A percentile compares a stretch with the other conserved stretches of the same genome.
Evolutionary conservation across 2,113 vertebrate species (phyloP).

Genomic region (Dromiciops gliroides): DNA sequence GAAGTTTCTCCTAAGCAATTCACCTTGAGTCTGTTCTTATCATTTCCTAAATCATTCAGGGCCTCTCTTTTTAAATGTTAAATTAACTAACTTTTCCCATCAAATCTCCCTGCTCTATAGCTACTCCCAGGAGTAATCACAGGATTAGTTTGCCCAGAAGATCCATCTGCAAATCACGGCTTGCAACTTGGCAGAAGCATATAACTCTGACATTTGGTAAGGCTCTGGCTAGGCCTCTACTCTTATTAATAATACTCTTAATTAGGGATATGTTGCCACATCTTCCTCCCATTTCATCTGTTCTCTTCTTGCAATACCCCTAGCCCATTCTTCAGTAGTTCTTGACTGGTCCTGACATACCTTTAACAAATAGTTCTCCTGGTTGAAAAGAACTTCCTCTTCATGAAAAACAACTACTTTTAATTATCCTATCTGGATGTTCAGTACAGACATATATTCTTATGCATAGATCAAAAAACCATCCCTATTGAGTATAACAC

Average conservation of each 20-base stretch:
- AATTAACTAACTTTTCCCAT: not conserved
- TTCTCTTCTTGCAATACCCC: slow-evolving; percentile 34
- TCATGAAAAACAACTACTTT: not conserved
- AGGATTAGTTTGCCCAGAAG: not conserved
- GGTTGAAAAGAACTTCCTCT: not conserved
- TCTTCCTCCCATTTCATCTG: slow-evolving; percentile 47
- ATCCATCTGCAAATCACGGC: not conserved
- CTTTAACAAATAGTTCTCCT: slow-evolving; percentile 8
- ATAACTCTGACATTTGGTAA: slow-evolving; percentile 46
- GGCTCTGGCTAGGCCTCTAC: slow-evolving; percentile 5
- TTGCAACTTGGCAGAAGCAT: slow-evolving; percentile 24
- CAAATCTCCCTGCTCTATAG: not conserved
- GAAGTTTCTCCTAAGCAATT: not conserved
- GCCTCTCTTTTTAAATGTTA: not conserved
- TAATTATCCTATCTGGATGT: not conserved
- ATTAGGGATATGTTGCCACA: slow-evolving; percentile 68
- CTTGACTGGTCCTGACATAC: slow-evolving; percentile 41
- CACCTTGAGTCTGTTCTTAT: not conserved
- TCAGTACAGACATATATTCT: not conserved
- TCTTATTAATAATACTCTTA: slow-evolving; percentile 42
- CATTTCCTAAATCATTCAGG: not conserved
- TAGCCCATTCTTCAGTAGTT: slow-evolving; percentile 5
- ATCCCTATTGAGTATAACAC: not conserved
- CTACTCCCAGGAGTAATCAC: not conserved
- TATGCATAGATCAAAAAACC: not conserved